These are phyloP conservation scores for Pseudomyrmex concolor DNA, from an alignment of 1,140 invertebrate genomes.

Conservation along the genomic window DNA sequence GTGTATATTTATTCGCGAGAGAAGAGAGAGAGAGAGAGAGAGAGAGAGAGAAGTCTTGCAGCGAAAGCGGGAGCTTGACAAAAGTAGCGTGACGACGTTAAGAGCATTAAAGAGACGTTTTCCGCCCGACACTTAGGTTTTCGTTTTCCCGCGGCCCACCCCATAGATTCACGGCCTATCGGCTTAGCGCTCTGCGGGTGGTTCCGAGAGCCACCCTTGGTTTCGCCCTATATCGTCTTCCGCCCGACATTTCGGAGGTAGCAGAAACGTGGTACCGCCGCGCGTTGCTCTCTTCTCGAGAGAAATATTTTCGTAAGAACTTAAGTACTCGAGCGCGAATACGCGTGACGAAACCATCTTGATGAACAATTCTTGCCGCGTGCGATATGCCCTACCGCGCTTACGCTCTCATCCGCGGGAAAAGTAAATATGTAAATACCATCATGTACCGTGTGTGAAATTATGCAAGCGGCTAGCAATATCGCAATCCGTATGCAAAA, in stretches of 20 bases:
- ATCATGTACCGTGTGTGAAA: neutral
- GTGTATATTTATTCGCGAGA: conserved; percentile 82
- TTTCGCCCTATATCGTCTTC: conserved; percentile 67
- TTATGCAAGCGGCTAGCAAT: neutral
- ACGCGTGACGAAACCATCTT: conserved; percentile 53
- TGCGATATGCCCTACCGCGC: no score
- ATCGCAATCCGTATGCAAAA: conserved; percentile 17
- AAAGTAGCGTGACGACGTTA: conserved; percentile 79
- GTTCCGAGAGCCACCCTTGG: conserved; percentile 76
- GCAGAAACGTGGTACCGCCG: conserved; percentile 23
- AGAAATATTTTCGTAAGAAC: conserved; percentile 82
- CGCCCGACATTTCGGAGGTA: conserved; percentile 25
- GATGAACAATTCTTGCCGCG: conserved; percentile 34
- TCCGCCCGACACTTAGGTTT: conserved; percentile 83
- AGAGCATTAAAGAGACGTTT: conserved; percentile 85
- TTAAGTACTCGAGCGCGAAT: conserved; percentile 73
- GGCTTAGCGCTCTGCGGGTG: conserved; percentile 83
- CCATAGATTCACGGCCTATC: conserved; percentile 83
- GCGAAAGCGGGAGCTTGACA: conserved; percentile 42
- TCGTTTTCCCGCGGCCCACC: conserved; percentile 77
- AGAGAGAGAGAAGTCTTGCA: conserved; percentile 12
- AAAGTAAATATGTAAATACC: neutral
- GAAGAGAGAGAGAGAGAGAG: conserved; percentile 49
- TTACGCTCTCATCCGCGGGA: neutral
- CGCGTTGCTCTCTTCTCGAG: conserved; percentile 49